Base-by-base conservation (phyloP, 2,888 invertebrate genomes). In the Acanthosepion lycidas region DNA sequence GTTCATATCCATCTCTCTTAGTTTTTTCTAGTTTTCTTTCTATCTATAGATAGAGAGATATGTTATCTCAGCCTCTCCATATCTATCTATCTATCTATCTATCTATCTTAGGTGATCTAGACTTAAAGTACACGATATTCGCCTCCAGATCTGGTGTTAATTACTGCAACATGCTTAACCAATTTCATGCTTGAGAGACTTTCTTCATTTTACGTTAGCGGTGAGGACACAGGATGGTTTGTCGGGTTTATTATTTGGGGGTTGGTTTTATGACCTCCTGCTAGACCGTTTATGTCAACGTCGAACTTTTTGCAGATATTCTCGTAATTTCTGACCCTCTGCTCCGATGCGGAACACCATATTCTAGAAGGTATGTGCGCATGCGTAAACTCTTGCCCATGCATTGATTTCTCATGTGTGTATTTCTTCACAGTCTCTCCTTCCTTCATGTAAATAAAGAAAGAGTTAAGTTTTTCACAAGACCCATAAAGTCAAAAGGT, bases 281-380 rank as follows among this genome's bases (percentile, higher is more conserved):
- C n/a, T 78, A 78, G n/a, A 78, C n/a, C 78, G 78, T n/a, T 78
- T 78, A 78, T 78, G 78, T n/a, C n/a, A 78, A 78, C n/a, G n/a
- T n/a, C 15, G 12, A 33, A 78, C 15, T 78, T 78, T 78, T 33
- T n/a, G n/a, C n/a, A 78, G 78, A 78, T 33, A 78, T 78, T 0
- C n/a, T 78, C n/a, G n/a, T 15, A 78, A 78, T 78, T n/a, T n/a
- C 78, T 78, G 15, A n/a, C 78, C 78, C n/a, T n/a, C 28, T 28
- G 78, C n/a, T 78, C 8, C n/a, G 78, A 78, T 78, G n/a, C 3
- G 12, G 8, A 33, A n/a, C 3, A 5, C 78, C n/a, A 78, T 78
- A 23, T 6, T 0, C 59, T 51, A 6, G 26, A 26, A 26, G 12
- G 33, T n/a, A 78, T 15, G n/a, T n/a, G n/a, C 33, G n/a, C 78